Base-by-base conservation (phyloP, 2,113 vertebrate species). In the Colinus virginianus region DNA sequence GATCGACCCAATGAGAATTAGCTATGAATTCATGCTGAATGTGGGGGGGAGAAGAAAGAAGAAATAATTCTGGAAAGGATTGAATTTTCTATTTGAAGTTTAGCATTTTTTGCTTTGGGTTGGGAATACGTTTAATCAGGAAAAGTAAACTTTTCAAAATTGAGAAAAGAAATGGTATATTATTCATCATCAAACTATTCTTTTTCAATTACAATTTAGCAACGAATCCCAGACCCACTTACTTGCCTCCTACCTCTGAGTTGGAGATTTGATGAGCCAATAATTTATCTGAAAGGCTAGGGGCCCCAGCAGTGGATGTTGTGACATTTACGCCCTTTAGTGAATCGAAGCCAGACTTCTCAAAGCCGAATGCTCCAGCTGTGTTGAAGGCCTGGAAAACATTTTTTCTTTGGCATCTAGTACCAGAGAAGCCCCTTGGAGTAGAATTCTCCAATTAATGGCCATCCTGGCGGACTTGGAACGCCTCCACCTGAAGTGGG, bases 371-470 rank as follows among this genome's bases (percentile, higher is more conserved):
- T 84, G 51, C 36, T 87, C 58, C 84, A 88, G 88, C 86, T 92
- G 70, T 69, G 77, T n/a, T 76, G 80, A 78, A 84, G 74, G 77
- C 48, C 86, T 95, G 83, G 72, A 95, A 95, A 91, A 68, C 28
- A 53, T 84, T 93, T 88, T 88, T 93, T 62, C 58, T 84, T 92
- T 92, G 84, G 92, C 88, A 76, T 55, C 49, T 59, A 87, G 63
- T 59, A 92, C 8, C 62, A 86, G 15, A 7, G 7, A 61, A 90
- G 28, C 32, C 78, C 67, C 81, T 87, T 84, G 45, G 67, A 90
- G 59, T 46, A 82, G 62, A 82, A 79, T 7, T 70, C 28, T 89
- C 28, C 58, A 38, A 49, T 70, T 90, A 85, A 84, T 46, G 36
- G 43, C 51, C 70, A 70, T 84, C 51, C 46, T 7, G 22, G 59